Conservation (phyloP, 2,888 invertebrate genomes). For the Cerastoderma edule region DNA sequence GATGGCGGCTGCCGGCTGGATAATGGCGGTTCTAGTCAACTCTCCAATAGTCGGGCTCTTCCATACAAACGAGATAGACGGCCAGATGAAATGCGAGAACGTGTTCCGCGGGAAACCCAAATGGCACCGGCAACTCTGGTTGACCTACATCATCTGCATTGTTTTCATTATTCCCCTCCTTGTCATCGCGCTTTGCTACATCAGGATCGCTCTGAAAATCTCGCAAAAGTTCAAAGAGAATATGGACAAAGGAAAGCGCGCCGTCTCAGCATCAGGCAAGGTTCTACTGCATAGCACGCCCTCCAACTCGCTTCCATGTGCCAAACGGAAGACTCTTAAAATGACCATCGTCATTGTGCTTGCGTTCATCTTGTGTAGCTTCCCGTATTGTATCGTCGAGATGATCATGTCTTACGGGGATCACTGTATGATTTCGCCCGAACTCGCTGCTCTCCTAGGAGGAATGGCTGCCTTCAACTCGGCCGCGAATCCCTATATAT, state of each 20-base stretch:
- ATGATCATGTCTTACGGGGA: constrained; percentile 81
- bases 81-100: constrained; percentile 77
- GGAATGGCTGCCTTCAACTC: constrained; percentile 82
- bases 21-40: constrained; percentile 72
- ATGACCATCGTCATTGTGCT: constrained; percentile 83
- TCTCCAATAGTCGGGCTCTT: constrained; percentile 79
- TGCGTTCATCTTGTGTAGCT: constrained; percentile 80
- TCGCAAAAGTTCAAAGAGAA: constrained; percentile 77
- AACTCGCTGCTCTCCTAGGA: constrained; percentile 76
- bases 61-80: constrained; percentile 63
- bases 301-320: constrained; percentile 80
- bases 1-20: constrained; percentile 78
- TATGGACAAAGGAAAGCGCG: constrained; percentile 64
- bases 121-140: constrained; percentile 76
- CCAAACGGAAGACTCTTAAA: constrained; percentile 83
- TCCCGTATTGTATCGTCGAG: constrained; percentile 82
- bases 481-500: constrained; percentile 81
- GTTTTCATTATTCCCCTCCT: constrained; percentile 80
- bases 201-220: constrained; percentile 81
- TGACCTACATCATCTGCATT: constrained; percentile 74
- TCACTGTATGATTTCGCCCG: constrained; percentile 64
- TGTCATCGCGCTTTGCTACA: constrained; percentile 79
- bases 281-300: constrained; percentile 80
- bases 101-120: constrained; percentile 75
- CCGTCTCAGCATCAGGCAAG: constrained; percentile 76